phyloP scores from a whole-genome alignment of 2,888 invertebrate genomes.

The Pseudanteris insignis region DNA sequence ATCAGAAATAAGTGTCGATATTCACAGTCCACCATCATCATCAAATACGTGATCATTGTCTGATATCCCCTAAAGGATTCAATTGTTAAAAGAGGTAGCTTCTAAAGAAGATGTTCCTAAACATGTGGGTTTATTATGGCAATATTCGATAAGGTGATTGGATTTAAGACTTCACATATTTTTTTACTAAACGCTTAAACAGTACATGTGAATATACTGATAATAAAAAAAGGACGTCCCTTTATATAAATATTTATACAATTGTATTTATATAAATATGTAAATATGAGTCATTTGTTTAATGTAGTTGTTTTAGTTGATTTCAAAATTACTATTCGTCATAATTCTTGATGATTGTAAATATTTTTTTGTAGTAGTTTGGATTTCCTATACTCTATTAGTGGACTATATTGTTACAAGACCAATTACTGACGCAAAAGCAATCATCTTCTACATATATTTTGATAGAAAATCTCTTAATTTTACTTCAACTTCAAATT shows the following conservation, averaged over 20 bases:
- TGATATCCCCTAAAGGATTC: slow-evolving; percentile 49
- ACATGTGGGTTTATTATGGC: slow-evolving; percentile 50
- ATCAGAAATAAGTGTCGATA: slow-evolving; percentile 59
- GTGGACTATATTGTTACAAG: too few relatives aligned
- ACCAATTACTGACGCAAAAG: too few relatives aligned
- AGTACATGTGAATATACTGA: slow-evolving; percentile 3
- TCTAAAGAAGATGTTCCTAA: slow-evolving; percentile 53
- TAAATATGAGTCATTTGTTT: slow-evolving; percentile 21
- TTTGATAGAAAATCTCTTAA: too few relatives aligned
- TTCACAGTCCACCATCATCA: slow-evolving; percentile 60
- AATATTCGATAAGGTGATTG: slow-evolving; percentile 50
- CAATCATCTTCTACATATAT: too few relatives aligned
- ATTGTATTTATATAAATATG: slow-evolving; percentile 16
- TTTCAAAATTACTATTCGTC: slow-evolving; percentile 2
- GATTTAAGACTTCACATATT: slow-evolving; percentile 46
- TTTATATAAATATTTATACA: slow-evolving; percentile 28
- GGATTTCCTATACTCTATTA: too few relatives aligned
- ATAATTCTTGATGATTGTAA: too few relatives aligned
- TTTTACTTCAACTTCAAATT: too few relatives aligned
- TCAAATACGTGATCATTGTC: slow-evolving; percentile 60
- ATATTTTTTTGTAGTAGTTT: too few relatives aligned
- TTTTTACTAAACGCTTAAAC: slow-evolving; percentile 38
- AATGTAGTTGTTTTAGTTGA: slow-evolving; percentile 6
- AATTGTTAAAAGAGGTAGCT: slow-evolving; percentile 48
- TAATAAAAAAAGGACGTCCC: slow-evolving; percentile 7